Evolutionary conservation across 2,113 vertebrate species (phyloP), one percentile per base, ranked within the genome.

Genomic region (Penelope pileata): DNA sequence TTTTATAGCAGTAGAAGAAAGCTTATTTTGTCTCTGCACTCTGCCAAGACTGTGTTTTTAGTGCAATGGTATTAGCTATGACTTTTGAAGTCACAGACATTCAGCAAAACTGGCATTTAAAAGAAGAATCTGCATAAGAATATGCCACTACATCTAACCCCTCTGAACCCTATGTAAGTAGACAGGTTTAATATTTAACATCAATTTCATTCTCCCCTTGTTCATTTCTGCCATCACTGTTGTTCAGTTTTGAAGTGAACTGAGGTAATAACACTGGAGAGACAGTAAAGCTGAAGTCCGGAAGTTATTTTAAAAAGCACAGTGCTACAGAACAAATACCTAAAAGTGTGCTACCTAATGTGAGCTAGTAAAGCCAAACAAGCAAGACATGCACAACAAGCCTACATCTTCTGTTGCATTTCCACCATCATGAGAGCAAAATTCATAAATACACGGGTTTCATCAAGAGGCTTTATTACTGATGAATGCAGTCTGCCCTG

Each of bases 101-200:
- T 76, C 40, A 93, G 45, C 27, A 89, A 96, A 92, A 51, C 23
- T 66, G 36, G 16, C 36, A 68, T 68, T 93, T 86, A 83, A 75
- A 88, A 43, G 70, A 63, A 51, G 22, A 78, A 56, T 48, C 11
- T 48, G 18, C 13, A 64, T 29, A 83, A 67, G 45, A 19, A 74
- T 8, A 26, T 62, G 24, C 1, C 54, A 53, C 15, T 90, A 16
- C 32, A 83, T 7, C 8, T 45, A 86, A 56, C 1, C 1, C 5
- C 5, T 3, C 18, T 0, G 12, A 93, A 53, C 22, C 3, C 5
- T 38, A 60, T 75, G 90, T 86, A 83, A 67, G 42, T 43, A 75
- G 56, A 36, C 5, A 84, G 51, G 21, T 74, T 91, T 86, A 92
- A 86, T 88, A 86, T 86, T 80, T 93, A 91, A 82, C 36, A 75